phyloP scores from a whole-genome alignment of 1,140 invertebrate genomes.

The Uloborus diversus region DNA sequence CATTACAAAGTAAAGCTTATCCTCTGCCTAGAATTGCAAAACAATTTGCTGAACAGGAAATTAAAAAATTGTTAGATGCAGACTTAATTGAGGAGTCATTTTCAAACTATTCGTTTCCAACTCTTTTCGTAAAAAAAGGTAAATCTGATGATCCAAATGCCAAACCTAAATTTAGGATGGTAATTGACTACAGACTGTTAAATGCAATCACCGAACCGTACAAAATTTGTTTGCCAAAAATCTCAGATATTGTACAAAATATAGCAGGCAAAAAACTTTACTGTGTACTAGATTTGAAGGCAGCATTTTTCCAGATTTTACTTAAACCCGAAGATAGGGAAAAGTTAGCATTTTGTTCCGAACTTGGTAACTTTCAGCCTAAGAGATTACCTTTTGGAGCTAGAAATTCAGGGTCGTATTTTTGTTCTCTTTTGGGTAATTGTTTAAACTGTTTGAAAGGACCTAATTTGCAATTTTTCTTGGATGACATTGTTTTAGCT shows the following conservation, averaged over 20 bases:
- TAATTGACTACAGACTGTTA: background rate
- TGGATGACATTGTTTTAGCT: background rate
- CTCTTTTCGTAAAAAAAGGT: background rate
- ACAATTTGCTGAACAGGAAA: background rate
- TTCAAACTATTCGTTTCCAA: background rate
- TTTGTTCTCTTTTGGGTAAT: background rate
- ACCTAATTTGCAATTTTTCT: background rate
- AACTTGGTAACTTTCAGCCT: background rate
- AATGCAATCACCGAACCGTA: background rate
- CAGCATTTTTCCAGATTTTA: constrained; percentile 1
- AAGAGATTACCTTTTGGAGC: background rate
- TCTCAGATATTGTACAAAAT: background rate
- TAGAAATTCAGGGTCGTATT: background rate
- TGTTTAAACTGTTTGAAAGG: background rate
- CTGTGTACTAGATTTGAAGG: background rate
- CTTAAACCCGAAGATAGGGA: background rate
- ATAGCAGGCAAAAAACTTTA: background rate
- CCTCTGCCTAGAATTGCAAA: background rate
- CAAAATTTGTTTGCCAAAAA: background rate
- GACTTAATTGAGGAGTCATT: background rate
- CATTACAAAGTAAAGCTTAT: background rate
- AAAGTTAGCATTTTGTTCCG: background rate
- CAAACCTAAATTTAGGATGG: background rate
- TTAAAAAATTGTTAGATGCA: background rate
- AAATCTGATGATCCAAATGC: background rate